Conservation (phyloP, 2,797 vertebrate genomes). For the Anableps anableps region DNA sequence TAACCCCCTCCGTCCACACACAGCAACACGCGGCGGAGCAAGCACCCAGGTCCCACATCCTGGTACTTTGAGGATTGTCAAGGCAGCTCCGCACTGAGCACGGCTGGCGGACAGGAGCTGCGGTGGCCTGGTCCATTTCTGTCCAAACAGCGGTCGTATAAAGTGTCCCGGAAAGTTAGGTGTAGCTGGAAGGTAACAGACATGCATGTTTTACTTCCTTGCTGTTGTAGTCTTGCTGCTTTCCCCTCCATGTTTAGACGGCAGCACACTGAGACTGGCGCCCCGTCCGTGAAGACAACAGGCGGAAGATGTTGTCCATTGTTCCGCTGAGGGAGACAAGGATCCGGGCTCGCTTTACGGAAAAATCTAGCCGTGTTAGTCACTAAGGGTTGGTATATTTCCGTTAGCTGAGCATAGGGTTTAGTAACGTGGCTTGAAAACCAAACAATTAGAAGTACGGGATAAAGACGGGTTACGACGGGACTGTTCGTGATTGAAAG, state of each 20-base stretch:
- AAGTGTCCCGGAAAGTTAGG: slow-evolving; percentile 80
- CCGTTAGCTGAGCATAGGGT: neutral
- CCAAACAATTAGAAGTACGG: slow-evolving; percentile 45
- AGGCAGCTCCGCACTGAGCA: slow-evolving; percentile 70
- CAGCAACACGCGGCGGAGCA: slow-evolving; percentile 12
- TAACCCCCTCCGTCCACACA: neutral
- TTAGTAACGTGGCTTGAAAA: neutral
- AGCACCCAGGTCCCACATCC: slow-evolving; percentile 78
- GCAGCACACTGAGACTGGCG: slow-evolving; percentile 60
- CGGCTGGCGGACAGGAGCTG: slow-evolving; percentile 75
- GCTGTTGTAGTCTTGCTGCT: slow-evolving; percentile 26
- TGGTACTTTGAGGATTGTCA: slow-evolving; percentile 83
- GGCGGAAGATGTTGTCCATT: slow-evolving; percentile 79
- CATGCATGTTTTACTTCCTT: slow-evolving; percentile 68
- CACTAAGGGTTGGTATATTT: neutral
- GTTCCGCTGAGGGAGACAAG: slow-evolving; percentile 64
- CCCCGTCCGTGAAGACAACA: slow-evolving; percentile 74
- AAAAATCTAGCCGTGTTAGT: neutral
- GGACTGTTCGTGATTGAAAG: slow-evolving; percentile 60
- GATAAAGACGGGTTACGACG: slow-evolving; percentile 67
- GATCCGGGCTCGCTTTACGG: slow-evolving; percentile 17
- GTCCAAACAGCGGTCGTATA: slow-evolving; percentile 62
- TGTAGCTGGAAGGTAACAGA: slow-evolving; percentile 76
- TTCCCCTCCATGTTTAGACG: slow-evolving; percentile 44
- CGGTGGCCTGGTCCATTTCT: slow-evolving; percentile 71